Conservation (phyloP, 2,888 invertebrate genomes). For the Tetranychus piercei region DNA sequence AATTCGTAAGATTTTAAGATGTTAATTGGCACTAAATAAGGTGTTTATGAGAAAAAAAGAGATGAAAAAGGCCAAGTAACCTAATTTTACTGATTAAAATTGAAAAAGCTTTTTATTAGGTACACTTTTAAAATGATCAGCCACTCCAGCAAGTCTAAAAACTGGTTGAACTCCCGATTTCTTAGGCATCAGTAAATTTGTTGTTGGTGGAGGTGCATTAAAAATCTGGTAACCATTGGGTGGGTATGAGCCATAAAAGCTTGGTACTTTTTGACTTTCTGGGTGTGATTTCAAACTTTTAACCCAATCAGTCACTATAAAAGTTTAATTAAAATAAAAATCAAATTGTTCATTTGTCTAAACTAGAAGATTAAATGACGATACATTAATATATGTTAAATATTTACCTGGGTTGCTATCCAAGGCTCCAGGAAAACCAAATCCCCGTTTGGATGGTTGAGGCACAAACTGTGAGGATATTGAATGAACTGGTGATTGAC, state of each 20-base stretch:
- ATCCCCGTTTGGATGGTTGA: background rate
- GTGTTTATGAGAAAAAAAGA: too few relatives aligned
- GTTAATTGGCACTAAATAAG: too few relatives aligned
- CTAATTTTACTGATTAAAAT: background rate
- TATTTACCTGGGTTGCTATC: background rate
- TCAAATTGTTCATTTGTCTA: too few relatives aligned
- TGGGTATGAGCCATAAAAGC: background rate
- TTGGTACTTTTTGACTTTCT: slow-evolving; percentile 8
- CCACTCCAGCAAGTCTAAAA: background rate
- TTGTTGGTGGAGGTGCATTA: background rate
- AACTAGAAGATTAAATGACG: too few relatives aligned
- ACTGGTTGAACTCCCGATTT: background rate
- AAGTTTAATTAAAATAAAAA: background rate
- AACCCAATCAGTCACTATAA: background rate
- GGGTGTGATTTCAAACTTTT: background rate
- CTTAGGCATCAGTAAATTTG: background rate
- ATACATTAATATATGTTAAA: too few relatives aligned
- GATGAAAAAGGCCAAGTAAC: too few relatives aligned
- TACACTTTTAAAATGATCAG: background rate
- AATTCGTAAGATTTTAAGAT: too few relatives aligned
- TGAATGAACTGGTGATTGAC: background rate
- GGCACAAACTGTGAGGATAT: background rate
- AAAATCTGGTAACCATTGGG: background rate
- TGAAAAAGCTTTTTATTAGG: background rate
- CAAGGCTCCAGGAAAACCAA: background rate